Percentiles rank a stretch among this genome's conserved stretches.
Evolutionary conservation across 2,113 vertebrate genomes (phyloP).

Genomic region (Corydoras sp.): DNA sequence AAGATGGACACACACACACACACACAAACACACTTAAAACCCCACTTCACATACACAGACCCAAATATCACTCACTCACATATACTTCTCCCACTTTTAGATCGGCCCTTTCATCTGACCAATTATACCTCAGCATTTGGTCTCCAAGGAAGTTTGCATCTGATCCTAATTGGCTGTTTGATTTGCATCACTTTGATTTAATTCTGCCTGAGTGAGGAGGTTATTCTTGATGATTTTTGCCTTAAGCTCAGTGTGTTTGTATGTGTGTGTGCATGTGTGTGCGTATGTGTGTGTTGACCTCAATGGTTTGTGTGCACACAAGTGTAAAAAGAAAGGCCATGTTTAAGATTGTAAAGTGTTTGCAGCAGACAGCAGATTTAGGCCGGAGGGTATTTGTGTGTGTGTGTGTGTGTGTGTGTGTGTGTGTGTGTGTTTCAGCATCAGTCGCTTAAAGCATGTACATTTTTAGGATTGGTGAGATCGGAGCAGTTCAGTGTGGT

Average conservation of each 20-base stretch:
- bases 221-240: conserved; percentile 32
- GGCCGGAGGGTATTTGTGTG: neutral
- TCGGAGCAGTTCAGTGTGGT: conserved; percentile 19
- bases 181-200: conserved; percentile 48
- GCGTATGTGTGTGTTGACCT: conserved; percentile 8
- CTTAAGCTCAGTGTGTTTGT: conserved; percentile 4
- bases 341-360: conserved; percentile 18
- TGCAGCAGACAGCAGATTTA: conserved; percentile 13
- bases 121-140: conserved; percentile 38
- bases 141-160: conserved; percentile 38
- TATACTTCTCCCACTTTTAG: neutral
- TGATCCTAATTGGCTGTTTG: conserved; percentile 43
- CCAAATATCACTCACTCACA: neutral
- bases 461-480: conserved; percentile 29
- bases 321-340: conserved; percentile 1
- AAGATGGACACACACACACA: neutral
- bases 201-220: conserved; percentile 38
- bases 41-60: neutral
- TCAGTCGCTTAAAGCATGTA: conserved; percentile 18
- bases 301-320: neutral
- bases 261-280: conserved; percentile 15
- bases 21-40: neutral
- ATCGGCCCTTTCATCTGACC: conserved; percentile 27
- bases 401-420: conserved; percentile 21
- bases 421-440: conserved; percentile 9